phyloP scores from a whole-genome alignment of 2,888 invertebrate genomes.

The Coenonympha arcania region DNA sequence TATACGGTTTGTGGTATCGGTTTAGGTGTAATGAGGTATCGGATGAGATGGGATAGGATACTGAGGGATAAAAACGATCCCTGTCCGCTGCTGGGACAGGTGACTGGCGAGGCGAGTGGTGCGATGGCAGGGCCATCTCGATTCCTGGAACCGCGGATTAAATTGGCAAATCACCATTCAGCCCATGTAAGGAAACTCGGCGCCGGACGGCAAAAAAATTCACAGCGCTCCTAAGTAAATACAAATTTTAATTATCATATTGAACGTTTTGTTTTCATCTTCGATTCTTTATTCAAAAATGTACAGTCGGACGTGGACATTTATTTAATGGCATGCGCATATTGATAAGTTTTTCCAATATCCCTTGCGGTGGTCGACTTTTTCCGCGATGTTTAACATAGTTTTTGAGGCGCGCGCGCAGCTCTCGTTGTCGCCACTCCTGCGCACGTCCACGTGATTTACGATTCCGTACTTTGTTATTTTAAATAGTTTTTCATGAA shows the following conservation, averaged over 20 bases:
- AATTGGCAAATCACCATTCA: conserved; percentile 64
- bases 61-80: conserved; percentile 35
- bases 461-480: conserved; percentile 57
- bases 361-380: conserved; percentile 61
- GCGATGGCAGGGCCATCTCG: conserved; percentile 41
- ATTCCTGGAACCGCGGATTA: conserved; percentile 57
- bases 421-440: conserved; percentile 30
- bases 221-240: conserved; percentile 56
- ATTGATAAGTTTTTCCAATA: conserved; percentile 63
- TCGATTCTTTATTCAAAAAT: conserved; percentile 58
- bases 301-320: conserved; percentile 44
- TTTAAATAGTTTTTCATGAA: conserved; percentile 57
- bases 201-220: conserved; percentile 53
- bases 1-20: conserved; percentile 17
- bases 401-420: conserved; percentile 50
- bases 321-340: conserved; percentile 67
- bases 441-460: conserved; percentile 53
- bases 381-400: conserved; percentile 61
- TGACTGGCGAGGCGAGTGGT: conserved; percentile 27
- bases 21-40: conserved; percentile 6
- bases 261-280: conserved; percentile 62
- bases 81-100: conserved; percentile 41
- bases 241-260: conserved; percentile 71
- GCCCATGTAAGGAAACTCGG: conserved; percentile 55
- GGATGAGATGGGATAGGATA: not conserved